A percentile compares a stretch with the other conserved stretches of the same genome.
phyloP scores from a whole-genome alignment of 2,888 invertebrate genomes.

The Synanthedon andrenaeformis region DNA sequence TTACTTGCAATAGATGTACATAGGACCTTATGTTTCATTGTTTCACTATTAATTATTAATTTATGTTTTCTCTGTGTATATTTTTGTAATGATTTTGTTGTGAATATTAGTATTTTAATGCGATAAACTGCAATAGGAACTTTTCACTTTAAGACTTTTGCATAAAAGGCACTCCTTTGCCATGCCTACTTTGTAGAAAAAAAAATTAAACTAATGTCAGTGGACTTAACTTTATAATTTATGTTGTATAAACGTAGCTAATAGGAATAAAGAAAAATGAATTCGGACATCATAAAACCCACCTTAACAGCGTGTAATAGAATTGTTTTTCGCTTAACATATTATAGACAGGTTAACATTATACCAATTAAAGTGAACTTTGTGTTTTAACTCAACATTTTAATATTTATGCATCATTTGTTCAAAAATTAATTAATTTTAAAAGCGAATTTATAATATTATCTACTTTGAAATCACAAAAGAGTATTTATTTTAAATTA shows the following conservation, averaged over 20 bases:
- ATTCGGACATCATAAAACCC: not conserved
- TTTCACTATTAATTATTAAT: slow-evolving; percentile 42
- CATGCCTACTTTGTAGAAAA: slow-evolving; percentile 7
- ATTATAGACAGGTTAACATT: too few species aligned
- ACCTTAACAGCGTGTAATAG: slow-evolving; percentile 16
- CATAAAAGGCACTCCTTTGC: slow-evolving; percentile 10
- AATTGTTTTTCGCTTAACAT: slow-evolving; percentile 36
- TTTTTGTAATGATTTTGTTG: slow-evolving; percentile 43
- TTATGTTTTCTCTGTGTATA: slow-evolving; percentile 62
- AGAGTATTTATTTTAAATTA: too few species aligned
- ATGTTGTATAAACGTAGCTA: slow-evolving; percentile 6
- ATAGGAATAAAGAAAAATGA: slow-evolving; percentile 1
- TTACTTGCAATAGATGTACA: too few species aligned
- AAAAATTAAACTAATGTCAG: not conserved
- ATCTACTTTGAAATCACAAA: too few species aligned
- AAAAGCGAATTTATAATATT: too few species aligned
- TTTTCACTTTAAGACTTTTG: not conserved
- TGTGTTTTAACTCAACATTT: too few species aligned
- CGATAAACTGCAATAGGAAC: too few species aligned
- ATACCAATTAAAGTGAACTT: too few species aligned
- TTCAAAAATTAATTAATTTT: too few species aligned
- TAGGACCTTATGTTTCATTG: slow-evolving; percentile 18
- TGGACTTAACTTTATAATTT: not conserved
- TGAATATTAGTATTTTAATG: slow-evolving; percentile 21
- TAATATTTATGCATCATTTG: too few species aligned